Percentiles rank a stretch among this genome's conserved stretches.
Conservation (phyloP, 2,797 vertebrate genomes). For the Otus scops region DNA sequence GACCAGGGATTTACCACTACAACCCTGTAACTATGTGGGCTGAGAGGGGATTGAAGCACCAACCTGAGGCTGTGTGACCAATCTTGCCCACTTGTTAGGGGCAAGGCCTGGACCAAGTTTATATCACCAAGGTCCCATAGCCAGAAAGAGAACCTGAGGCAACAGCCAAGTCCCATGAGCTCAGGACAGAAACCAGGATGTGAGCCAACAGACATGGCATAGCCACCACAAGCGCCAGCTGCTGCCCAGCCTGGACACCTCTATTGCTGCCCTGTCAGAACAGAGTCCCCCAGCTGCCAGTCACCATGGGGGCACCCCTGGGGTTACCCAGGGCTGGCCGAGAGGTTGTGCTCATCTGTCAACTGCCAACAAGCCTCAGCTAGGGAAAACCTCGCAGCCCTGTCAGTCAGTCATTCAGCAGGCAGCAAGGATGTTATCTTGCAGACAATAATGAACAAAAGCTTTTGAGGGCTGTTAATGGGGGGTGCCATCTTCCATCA, state of each 20-base stretch:
- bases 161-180: not conserved
- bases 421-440: not conserved
- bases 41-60: not conserved
- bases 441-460: not conserved
- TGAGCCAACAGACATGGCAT: not conserved
- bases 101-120: not conserved
- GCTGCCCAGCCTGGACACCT: not conserved
- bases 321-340: not conserved
- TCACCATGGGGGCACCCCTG: rapidly evolving
- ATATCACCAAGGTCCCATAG: rapidly evolving
- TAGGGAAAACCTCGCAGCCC: not conserved
- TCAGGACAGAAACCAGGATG: not conserved
- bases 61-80: not conserved
- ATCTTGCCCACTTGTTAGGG: not conserved
- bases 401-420: not conserved
- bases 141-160: not conserved
- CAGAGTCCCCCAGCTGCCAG: not conserved
- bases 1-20: not conserved
- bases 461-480: not conserved
- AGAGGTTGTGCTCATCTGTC: not conserved
- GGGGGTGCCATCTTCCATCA: not conserved
- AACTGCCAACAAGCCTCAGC: not conserved
- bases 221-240: not conserved
- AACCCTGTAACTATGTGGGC: not conserved
- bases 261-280: not conserved